Percentiles rank a stretch among this genome's conserved stretches.
Evolutionary conservation across 2,888 invertebrate species (phyloP).

Genomic region (Luperina testacea): DNA sequence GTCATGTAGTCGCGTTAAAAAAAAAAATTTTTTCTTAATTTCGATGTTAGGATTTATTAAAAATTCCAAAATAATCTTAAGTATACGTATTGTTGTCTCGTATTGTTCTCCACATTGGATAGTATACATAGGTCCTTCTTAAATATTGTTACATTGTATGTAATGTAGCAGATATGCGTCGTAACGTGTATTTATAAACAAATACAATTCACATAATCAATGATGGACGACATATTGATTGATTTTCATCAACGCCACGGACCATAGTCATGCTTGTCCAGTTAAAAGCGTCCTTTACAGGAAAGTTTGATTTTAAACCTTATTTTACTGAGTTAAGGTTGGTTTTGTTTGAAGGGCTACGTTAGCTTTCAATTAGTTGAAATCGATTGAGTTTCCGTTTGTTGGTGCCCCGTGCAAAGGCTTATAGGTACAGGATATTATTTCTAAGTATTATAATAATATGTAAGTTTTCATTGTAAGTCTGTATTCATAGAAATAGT

Average conservation of each 20-base stretch:
- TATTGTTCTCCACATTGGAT: not conserved
- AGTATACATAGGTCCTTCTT: not conserved
- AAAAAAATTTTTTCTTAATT: no score
- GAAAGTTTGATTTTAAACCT: conserved; percentile 31
- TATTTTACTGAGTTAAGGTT: conserved; percentile 32
- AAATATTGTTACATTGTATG: conserved; percentile 5
- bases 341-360: conserved; percentile 9
- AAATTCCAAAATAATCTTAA: no score
- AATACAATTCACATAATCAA: conserved; percentile 45
- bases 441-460: not conserved
- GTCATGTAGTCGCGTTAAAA: no score
- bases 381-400: conserved; percentile 37
- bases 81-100: not conserved
- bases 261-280: conserved; percentile 22
- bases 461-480: not conserved
- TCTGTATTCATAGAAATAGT: not conserved
- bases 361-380: conserved; percentile 30
- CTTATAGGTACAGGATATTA: conserved; percentile 17
- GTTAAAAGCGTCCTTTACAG: conserved; percentile 12
- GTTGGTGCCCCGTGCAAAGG: not conserved
- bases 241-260: conserved; percentile 53
- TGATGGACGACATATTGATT: conserved; percentile 51
- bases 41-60: no score
- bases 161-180: not conserved
- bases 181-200: conserved; percentile 11